Evolutionary conservation across 2,113 vertebrate species (phyloP), one percentile per base, ranked within the genome.

Genomic region (Eptesicus fuscus): DNA sequence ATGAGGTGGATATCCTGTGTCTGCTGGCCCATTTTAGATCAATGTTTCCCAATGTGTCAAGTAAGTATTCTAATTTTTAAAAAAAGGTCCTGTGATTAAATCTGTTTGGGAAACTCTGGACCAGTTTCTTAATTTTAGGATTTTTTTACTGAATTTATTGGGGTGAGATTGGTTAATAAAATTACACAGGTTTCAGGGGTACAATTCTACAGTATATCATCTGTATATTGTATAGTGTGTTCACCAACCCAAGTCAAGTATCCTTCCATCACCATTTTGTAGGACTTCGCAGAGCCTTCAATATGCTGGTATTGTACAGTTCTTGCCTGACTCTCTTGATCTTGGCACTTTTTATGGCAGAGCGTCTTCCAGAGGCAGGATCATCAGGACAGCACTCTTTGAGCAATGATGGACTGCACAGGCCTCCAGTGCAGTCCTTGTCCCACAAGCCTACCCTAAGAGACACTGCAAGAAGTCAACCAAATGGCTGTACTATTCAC

Each of bases 341-440:
- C 32, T 20, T 14, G 40, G n/a, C 28, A 42, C 13, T 74, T 53
- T 67, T 10, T 37, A 61, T 32, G 51, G 49, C 25, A 70, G n/a
- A 92, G 25, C 37, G 30, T 79, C 90, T 83, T 61, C 30, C 42
- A 96, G 96, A 96, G 61, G 83, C 23, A 90, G 42, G 96, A 84
- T 23, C 37, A 83, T 32, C 80, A 88, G 59, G 95, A 83, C 77
- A 88, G 92, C 8, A 8, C 32, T n/a, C 84, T 70, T 83, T 85
- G 95, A 78, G 70, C 67, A 42, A 61, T 3, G 44, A 53, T 14
- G 18, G 16, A 23, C 91, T n/a, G 10, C 17, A 82, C 32, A 76
- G 49, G 63, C 49, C 28, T 74, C 47, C 47, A 37, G 17, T 16
- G 32, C 32, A 63, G 30, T 49, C 22, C 22, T 65, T n/a, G 14